Base-by-base conservation (phyloP, 2,113 vertebrate genomes). In the Cavia porcellus region DNA sequence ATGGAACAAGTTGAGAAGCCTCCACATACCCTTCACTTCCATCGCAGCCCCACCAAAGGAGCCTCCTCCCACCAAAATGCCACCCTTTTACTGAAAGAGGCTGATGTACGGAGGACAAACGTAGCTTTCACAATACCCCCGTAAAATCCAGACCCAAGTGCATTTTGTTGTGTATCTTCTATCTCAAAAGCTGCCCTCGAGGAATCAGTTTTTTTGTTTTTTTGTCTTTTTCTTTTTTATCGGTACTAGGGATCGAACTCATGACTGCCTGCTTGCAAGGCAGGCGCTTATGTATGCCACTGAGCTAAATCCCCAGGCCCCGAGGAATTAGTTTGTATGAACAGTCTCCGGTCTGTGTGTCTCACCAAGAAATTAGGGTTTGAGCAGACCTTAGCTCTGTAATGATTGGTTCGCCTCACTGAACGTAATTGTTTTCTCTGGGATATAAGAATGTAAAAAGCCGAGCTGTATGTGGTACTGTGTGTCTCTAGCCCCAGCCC, bases 51-150 rank as follows among this genome's bases (percentile, higher is more conserved):
- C 57, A 57, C 17, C 74, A 77, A 79, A 93, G 35, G 7, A 83
- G 19, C 10, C 70, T 70, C 2, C 77, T 79, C 19, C 10, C 7
- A 66, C 47, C 74, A 89, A 82, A 25, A 61, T 59, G 70, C 35
- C 50, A 9, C 72, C 15, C 57, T 92, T 96, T 83, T 13, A 42
- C 30, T 95, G 87, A 90, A 96, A 96, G 93, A 38, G 82, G 6
- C 89, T 75, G 59, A 20, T 61, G 30, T 79, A 14, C 28, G 5
- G 50, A 85, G 61, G 70, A 82, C 22, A 35, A 93, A 61, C 25
- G 47, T 17, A 42, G 64, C 59, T 86, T 92, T 84, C 30, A 92
- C 5, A 84, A 2, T 42, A 89, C 32, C 81, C 86, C 25, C 14
- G 38, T 89, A 74, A 30, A 90, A 82, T 68, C 55, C 45, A 80